phyloP scores from a whole-genome alignment of 2,797 vertebrate species.

The Hippopotamyrus pictus region DNA sequence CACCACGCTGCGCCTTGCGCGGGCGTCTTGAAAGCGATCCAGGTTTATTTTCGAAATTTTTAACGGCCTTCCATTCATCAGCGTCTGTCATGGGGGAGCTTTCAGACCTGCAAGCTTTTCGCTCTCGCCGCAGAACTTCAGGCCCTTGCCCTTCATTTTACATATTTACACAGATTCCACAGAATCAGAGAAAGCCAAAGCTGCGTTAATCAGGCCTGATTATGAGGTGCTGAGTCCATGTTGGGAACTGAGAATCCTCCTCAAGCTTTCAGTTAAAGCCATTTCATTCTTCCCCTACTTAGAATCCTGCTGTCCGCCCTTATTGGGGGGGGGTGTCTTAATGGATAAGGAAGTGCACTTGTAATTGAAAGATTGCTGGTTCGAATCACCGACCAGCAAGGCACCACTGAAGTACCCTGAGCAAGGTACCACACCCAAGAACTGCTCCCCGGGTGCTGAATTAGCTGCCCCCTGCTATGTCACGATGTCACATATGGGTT shows the following conservation, averaged over 20 bases:
- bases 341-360: not conserved
- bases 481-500: not conserved
- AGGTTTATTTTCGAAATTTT: not conserved
- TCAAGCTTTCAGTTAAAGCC: constrained; percentile 22
- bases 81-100: constrained; percentile 10
- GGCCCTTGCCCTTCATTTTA: not conserved
- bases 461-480: not conserved
- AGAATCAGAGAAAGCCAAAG: not conserved
- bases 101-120: constrained; percentile 7
- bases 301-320: not conserved
- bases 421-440: not conserved
- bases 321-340: not conserved
- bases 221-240: not conserved
- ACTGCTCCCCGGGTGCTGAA: not conserved
- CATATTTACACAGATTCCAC: not conserved
- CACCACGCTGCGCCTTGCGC: not conserved
- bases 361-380: not conserved
- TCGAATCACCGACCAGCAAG: not conserved
- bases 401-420: not conserved
- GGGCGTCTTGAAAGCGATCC: not conserved
- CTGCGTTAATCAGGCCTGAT: not conserved
- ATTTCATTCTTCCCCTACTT: constrained; percentile 27
- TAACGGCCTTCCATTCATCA: constrained; percentile 30
- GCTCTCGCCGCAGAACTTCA: constrained; percentile 28
- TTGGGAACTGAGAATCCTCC: constrained; percentile 18